phyloP scores from a whole-genome alignment of 1,140 invertebrate species.

The Drosophila gunungcola region DNA sequence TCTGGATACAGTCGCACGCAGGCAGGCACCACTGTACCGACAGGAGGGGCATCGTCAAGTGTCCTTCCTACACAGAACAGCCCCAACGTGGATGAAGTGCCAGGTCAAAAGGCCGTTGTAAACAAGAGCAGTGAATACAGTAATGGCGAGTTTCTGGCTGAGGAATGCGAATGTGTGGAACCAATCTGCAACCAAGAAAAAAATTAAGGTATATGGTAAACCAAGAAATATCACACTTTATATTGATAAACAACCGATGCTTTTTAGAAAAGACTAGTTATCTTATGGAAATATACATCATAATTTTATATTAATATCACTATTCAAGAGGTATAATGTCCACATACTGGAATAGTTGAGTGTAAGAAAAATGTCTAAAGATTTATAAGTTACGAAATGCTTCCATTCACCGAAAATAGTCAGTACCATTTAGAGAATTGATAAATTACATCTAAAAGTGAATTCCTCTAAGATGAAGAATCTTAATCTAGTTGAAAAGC shows the following conservation, averaged over 20 bases:
- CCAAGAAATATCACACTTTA: neutral
- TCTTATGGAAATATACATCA: conserved; percentile 1
- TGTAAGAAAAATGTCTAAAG: neutral
- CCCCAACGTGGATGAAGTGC: conserved; percentile 10
- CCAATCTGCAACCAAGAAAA: conserved; percentile 14
- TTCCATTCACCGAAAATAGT: neutral
- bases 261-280: neutral
- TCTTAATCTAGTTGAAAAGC: neutral
- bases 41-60: conserved; percentile 17
- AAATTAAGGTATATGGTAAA: neutral
- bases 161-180: conserved; percentile 25
- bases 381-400: neutral
- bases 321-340: neutral
- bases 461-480: neutral
- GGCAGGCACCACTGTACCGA: neutral
- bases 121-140: conserved; percentile 35
- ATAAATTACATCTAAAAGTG: no score
- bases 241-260: conserved; percentile 1
- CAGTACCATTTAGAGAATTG: no score
- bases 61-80: conserved; percentile 37
- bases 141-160: conserved; percentile 15
- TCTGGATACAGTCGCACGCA: conserved; percentile 59
- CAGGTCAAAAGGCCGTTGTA: conserved; percentile 22
- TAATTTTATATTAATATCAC: neutral
- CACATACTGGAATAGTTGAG: neutral